These are phyloP conservation scores for Lateolabrax maculatus DNA, from an alignment of 2,797 vertebrate species.

Conservation along the genomic window DNA sequence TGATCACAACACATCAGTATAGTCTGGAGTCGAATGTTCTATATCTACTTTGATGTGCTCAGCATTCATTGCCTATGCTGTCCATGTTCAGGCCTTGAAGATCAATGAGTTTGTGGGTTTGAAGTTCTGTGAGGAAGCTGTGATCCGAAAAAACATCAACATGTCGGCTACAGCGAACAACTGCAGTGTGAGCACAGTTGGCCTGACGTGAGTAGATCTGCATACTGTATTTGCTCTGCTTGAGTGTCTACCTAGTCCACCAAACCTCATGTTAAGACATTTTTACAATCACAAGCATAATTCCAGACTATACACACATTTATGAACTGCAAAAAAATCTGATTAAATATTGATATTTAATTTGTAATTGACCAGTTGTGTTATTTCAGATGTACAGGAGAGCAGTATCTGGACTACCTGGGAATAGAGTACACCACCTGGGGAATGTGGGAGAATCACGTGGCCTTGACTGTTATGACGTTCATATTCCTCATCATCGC, in stretches of 20 bases:
- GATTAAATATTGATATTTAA: not conserved
- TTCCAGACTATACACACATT: not conserved
- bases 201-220: slow-evolving; percentile 74
- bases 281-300: not conserved
- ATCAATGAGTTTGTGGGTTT: slow-evolving; percentile 91
- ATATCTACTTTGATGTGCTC: not conserved
- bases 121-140: slow-evolving; percentile 79
- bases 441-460: slow-evolving; percentile 93
- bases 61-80: not conserved
- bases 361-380: not conserved
- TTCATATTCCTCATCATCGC: slow-evolving; percentile 88
- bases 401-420: slow-evolving; percentile 86
- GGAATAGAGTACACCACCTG: slow-evolving; percentile 88
- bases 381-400: slow-evolving; percentile 88
- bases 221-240: not conserved
- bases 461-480: slow-evolving; percentile 88
- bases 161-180: slow-evolving; percentile 36
- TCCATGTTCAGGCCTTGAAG: slow-evolving; percentile 87
- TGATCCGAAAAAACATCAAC: slow-evolving; percentile 30
- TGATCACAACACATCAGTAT: not conserved
- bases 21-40: not conserved
- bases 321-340: not conserved
- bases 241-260: not conserved
- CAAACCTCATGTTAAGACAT: not conserved
- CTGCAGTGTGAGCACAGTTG: slow-evolving; percentile 53